phyloP scores from a whole-genome alignment of 1,140 invertebrate genomes.

The Diorhabda carinulata region DNA sequence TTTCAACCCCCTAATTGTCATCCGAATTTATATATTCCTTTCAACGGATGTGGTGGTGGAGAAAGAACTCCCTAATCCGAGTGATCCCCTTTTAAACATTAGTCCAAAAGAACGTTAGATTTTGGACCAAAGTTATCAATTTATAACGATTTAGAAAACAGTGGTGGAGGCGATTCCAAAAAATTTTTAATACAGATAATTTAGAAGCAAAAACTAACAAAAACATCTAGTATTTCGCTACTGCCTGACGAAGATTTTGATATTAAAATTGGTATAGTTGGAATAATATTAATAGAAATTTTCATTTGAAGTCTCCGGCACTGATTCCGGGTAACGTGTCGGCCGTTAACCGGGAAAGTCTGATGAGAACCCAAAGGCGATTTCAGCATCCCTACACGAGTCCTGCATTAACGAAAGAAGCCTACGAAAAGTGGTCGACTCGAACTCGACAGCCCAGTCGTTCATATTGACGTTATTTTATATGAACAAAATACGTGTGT shows the following conservation, averaged over 20 bases:
- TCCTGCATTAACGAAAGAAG: constrained; percentile 43
- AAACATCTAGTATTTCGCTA: too few species aligned
- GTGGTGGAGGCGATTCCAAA: constrained; percentile 8
- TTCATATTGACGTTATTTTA: constrained; percentile 19
- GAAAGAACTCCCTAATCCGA: neutral
- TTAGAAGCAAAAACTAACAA: too few species aligned
- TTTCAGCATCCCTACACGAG: constrained; percentile 42
- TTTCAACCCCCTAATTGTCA: neutral
- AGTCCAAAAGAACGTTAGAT: neutral
- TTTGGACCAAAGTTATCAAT: neutral
- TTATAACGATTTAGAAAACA: neutral
- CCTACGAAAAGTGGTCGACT: constrained; percentile 29
- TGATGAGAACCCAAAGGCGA: constrained; percentile 40
- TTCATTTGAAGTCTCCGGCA: neutral
- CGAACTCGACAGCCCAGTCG: neutral
- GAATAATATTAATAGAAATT: neutral
- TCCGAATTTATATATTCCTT: neutral
- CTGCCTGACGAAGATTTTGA: too few species aligned
- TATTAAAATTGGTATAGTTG: too few species aligned
- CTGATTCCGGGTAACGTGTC: constrained; percentile 27
- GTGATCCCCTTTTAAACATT: neutral
- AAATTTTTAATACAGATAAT: too few species aligned
- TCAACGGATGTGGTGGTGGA: neutral
- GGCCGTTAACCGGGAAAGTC: constrained; percentile 30
- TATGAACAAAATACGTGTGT: constrained; percentile 27